These are phyloP conservation scores for Dipodomys stephensi DNA, from an alignment of 2,113 vertebrate genomes.

Conservation along the genomic window DNA sequence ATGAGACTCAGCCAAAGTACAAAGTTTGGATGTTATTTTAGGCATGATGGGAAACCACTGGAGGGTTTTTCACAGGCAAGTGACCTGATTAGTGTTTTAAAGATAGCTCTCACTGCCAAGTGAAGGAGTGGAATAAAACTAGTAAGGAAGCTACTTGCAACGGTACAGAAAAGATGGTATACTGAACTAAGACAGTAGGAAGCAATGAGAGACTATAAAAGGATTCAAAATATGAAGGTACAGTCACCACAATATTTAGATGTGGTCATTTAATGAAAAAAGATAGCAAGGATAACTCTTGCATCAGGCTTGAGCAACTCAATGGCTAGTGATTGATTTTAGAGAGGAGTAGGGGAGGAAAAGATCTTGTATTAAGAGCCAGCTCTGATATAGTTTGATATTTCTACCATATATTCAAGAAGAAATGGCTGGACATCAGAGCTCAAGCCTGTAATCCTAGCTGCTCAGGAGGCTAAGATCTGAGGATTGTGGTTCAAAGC, in stretches of 20 bases:
- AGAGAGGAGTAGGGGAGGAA: background rate
- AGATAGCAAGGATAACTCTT: background rate
- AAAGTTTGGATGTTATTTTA: slow-evolving; percentile 71
- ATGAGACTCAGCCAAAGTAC: slow-evolving; percentile 36
- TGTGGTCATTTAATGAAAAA: background rate
- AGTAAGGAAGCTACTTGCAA: slow-evolving; percentile 17
- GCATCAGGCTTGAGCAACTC: background rate
- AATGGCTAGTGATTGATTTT: background rate
- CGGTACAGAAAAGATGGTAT: background rate
- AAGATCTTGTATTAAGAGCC: background rate
- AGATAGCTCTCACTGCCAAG: slow-evolving; percentile 60
- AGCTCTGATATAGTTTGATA: background rate
- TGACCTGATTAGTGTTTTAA: slow-evolving; percentile 78
- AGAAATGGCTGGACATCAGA: background rate
- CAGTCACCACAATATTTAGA: background rate
- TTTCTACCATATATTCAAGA: background rate
- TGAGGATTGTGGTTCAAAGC: too few species aligned
- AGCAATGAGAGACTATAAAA: background rate
- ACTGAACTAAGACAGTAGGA: slow-evolving; percentile 34
- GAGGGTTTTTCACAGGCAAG: slow-evolving; percentile 64
- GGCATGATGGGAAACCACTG: slow-evolving; percentile 51
- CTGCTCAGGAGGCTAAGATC: too few species aligned
- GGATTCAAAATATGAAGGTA: slow-evolving; percentile 23
- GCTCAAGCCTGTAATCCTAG: too few species aligned
- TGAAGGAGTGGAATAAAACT: slow-evolving; percentile 22